Conservation (phyloP, 2,888 invertebrate species). For the Drosophila borborema region DNA sequence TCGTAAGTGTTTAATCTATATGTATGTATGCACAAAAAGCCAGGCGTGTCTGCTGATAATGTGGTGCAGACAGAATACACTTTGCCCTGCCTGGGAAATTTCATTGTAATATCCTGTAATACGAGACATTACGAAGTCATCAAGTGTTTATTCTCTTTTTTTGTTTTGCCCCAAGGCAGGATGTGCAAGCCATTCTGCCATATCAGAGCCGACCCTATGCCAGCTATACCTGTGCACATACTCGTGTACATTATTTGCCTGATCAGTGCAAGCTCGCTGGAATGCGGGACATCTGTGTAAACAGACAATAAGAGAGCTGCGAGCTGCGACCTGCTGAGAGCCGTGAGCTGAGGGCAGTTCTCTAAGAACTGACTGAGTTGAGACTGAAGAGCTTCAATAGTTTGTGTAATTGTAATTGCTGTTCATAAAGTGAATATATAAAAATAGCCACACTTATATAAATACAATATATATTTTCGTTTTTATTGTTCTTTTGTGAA, state of each 20-base stretch:
- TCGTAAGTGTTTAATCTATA: not conserved
- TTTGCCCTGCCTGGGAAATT: conserved; percentile 19
- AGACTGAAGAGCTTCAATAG: not conserved
- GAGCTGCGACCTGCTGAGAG: not conserved
- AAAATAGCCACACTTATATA: too few relatives aligned
- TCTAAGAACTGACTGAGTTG: not conserved
- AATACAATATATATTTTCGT: too few relatives aligned
- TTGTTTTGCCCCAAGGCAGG: conserved; percentile 12
- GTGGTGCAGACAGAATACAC: not conserved
- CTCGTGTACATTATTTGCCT: not conserved
- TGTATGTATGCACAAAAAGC: not conserved
- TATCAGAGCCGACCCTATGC: not conserved
- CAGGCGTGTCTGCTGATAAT: not conserved
- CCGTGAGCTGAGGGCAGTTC: not conserved
- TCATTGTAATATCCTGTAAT: conserved; percentile 34
- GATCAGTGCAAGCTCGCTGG: conserved; percentile 22
- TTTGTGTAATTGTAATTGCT: not conserved
- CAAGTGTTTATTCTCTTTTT: conserved; percentile 27
- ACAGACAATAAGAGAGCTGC: conserved; percentile 28
- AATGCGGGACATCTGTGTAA: conserved; percentile 47
- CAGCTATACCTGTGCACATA: conserved; percentile 8
- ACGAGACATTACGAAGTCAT: conserved; percentile 15
- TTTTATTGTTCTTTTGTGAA: too few relatives aligned
- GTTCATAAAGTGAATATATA: not conserved
- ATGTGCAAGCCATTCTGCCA: conserved; percentile 31